Conservation (phyloP, 2,797 vertebrate species). For the Sebastes elongatus region DNA sequence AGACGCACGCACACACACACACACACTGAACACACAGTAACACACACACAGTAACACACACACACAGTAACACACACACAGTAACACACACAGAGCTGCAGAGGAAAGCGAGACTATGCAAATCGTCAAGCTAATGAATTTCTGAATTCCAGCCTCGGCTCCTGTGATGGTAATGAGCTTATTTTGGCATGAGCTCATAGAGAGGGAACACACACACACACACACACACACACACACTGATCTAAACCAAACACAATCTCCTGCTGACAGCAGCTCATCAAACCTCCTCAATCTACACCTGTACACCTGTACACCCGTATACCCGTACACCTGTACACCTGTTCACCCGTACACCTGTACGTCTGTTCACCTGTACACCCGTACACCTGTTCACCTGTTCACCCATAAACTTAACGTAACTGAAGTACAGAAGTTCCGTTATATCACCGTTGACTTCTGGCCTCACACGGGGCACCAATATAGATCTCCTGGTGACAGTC, state of each 20-base stretch:
- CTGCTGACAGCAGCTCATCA: slow-evolving; percentile 67
- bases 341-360: too few relatives aligned
- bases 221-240: background rate
- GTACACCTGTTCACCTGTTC: too few relatives aligned
- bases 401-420: too few relatives aligned
- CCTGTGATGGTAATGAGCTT: slow-evolving; percentile 72
- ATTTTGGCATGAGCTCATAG: slow-evolving; percentile 74
- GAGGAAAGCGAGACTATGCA: slow-evolving; percentile 60
- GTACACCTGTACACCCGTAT: background rate
- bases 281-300: slow-evolving; percentile 48
- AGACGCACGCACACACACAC: slow-evolving; percentile 3
- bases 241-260: slow-evolving; percentile 59
- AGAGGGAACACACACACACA: slow-evolving; percentile 16
- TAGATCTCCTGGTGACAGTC: too few relatives aligned
- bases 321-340: too few relatives aligned
- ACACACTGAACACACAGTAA: background rate
- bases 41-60: background rate
- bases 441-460: too few relatives aligned
- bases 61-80: background rate
- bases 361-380: too few relatives aligned
- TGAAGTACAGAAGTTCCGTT: too few relatives aligned
- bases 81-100: background rate
- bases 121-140: slow-evolving; percentile 75
- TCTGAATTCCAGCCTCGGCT: slow-evolving; percentile 72
- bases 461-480: too few relatives aligned